A percentile compares a stretch with the other conserved stretches of the same genome.
Evolutionary conservation across 2,888 invertebrate genomes (phyloP).

Genomic region (Diloba caeruleocephala): DNA sequence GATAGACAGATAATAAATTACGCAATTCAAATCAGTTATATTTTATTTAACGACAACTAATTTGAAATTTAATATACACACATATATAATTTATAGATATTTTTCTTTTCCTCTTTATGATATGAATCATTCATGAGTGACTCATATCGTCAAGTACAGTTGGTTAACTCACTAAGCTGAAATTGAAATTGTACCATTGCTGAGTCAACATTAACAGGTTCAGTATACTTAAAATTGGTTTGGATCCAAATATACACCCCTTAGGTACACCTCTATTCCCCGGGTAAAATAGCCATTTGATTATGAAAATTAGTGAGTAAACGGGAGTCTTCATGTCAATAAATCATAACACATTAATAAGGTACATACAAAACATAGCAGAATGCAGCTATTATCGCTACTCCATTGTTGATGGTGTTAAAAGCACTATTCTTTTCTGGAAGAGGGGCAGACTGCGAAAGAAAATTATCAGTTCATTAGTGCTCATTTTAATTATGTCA

Average conservation of each 20-base stretch:
- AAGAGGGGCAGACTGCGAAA: not conserved
- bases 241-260: conserved; percentile 11
- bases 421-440: conserved; percentile 6
- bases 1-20: no score
- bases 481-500: no score
- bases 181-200: no score
- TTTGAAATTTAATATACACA: conserved; percentile 19
- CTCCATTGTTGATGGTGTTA: conserved; percentile 6
- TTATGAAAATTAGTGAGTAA: conserved; percentile 2
- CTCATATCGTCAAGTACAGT: no score
- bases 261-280: not conserved
- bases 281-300: not conserved
- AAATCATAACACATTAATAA: conserved; percentile 6
- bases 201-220: no score
- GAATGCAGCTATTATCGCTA: conserved; percentile 12
- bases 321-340: not conserved
- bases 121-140: not conserved
- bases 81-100: conserved; percentile 14
- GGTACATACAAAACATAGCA: conserved; percentile 25
- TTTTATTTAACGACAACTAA: conserved; percentile 26
- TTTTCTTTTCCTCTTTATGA: not conserved
- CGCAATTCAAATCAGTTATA: not conserved
- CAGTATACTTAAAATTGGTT: not conserved
- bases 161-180: conserved; percentile 8
- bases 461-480: not conserved